These are phyloP conservation scores for Odontamblyopus lacepedii DNA, from an alignment of 2,797 vertebrate genomes.

Conservation along the genomic window DNA sequence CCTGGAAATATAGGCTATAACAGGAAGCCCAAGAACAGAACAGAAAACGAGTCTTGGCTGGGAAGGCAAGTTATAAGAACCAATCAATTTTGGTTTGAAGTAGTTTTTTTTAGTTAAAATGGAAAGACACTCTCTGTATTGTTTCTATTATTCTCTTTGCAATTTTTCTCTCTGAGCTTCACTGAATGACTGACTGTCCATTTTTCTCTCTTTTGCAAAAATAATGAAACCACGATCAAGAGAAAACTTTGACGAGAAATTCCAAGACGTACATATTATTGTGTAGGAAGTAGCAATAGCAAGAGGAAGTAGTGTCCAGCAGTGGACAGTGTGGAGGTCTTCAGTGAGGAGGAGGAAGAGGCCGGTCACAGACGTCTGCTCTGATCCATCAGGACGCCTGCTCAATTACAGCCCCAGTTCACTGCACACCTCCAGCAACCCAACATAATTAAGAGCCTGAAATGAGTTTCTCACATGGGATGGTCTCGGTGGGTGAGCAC, in stretches of 20 bases:
- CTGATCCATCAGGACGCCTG: slow-evolving; percentile 91
- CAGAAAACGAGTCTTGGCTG: not conserved
- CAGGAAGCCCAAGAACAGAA: not conserved
- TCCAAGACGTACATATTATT: not conserved
- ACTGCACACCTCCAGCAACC: slow-evolving; percentile 93
- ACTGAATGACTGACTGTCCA: not conserved
- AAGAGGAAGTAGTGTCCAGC: slow-evolving; percentile 82
- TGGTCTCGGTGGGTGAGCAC: slow-evolving; percentile 92
- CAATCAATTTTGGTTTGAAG: not conserved
- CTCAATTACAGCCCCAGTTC: slow-evolving; percentile 98
- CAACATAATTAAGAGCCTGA: slow-evolving; percentile 99
- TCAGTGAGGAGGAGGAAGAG: slow-evolving; percentile 84
- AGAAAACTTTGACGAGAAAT: not conserved
- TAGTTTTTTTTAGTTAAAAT: not conserved
- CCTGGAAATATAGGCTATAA: no score
- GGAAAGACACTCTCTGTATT: not conserved
- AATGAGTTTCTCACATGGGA: slow-evolving; percentile 98
- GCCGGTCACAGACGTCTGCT: slow-evolving; percentile 97
- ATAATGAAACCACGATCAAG: not conserved
- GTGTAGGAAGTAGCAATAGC: no score
- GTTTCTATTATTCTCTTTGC: not conserved
- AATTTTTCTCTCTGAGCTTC: no score
- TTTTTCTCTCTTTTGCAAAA: not conserved
- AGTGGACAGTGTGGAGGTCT: slow-evolving; percentile 83
- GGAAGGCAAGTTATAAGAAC: not conserved